These are phyloP conservation scores for Apodemia zela DNA, from an alignment of 2,888 invertebrate genomes.

Conservation along the genomic window DNA sequence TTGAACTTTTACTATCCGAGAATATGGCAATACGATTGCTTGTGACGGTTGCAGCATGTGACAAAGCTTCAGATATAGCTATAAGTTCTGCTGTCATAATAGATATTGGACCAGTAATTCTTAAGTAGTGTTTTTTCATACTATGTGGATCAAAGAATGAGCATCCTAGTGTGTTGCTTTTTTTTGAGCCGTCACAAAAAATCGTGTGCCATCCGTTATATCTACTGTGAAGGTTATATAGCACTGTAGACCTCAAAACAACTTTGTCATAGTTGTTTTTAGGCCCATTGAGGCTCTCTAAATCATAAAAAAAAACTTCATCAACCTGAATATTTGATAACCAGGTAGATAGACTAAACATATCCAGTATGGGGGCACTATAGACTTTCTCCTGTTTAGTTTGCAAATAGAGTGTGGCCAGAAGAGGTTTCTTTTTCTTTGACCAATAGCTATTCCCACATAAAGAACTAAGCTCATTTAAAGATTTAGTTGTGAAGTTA, in stretches of 20 bases:
- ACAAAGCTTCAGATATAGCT: no score
- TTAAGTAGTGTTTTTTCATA: no score
- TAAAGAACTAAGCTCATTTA: neutral
- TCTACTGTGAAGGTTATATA: neutral
- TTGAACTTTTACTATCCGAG: no score
- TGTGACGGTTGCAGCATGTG: no score
- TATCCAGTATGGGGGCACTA: slow-evolving; percentile 12
- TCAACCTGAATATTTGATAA: slow-evolving; percentile 11
- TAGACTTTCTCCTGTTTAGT: slow-evolving; percentile 11
- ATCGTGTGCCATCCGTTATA: no score
- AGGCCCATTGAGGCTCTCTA: slow-evolving; percentile 1
- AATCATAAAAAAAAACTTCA: slow-evolving; percentile 6
- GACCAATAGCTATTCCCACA: neutral
- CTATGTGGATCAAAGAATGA: no score
- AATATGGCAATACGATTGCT: no score
- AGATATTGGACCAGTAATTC: no score
- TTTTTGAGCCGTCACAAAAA: no score
- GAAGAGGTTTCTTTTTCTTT: neutral
- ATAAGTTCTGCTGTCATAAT: no score
- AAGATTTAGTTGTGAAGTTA: neutral
- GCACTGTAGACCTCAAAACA: slow-evolving; percentile 1
- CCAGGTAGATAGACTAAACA: slow-evolving; percentile 18
- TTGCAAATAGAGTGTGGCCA: neutral
- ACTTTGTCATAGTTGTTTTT: slow-evolving; percentile 11
- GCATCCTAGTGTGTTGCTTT: no score